A percentile compares a stretch with the other conserved stretches of the same genome.
phyloP scores from a whole-genome alignment of 2,888 invertebrate species.

The Apamea epomidion region DNA sequence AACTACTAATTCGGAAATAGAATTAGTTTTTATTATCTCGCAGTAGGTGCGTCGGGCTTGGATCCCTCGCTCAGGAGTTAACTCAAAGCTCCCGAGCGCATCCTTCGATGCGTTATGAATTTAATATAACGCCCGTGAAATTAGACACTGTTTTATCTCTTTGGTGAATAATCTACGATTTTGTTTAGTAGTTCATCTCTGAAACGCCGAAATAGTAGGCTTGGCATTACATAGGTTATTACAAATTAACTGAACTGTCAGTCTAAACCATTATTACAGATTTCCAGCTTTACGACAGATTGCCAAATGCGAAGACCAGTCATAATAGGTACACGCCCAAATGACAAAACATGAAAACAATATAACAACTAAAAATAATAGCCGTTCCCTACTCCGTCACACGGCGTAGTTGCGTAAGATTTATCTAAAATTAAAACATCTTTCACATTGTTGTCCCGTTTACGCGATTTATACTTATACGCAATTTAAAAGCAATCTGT shows the following conservation, averaged over 20 bases:
- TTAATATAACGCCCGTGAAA: not conserved
- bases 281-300: not conserved
- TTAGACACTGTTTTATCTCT: not conserved
- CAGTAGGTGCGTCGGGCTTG: not conserved
- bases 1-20: not conserved
- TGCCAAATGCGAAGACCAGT: not conserved
- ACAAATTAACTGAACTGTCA: not conserved
- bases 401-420: conserved; percentile 28
- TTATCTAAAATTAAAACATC: conserved; percentile 50
- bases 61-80: not conserved
- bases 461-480: conserved; percentile 31
- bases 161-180: not conserved
- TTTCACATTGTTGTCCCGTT: conserved; percentile 39
- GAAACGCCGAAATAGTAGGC: not conserved
- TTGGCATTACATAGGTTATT: not conserved
- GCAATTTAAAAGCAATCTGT: conserved; percentile 44
- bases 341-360: conserved; percentile 1
- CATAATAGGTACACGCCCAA: not conserved
- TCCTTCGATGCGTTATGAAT: not conserved
- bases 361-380: conserved; percentile 6
- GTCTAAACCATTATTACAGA: too few relatives aligned
- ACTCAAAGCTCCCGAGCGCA: not conserved
- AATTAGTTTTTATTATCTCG: not conserved
- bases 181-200: not conserved
- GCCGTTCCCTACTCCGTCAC: conserved; percentile 8